Conservation (phyloP, 2,797 vertebrate genomes). For the Coilia nasus region DNA sequence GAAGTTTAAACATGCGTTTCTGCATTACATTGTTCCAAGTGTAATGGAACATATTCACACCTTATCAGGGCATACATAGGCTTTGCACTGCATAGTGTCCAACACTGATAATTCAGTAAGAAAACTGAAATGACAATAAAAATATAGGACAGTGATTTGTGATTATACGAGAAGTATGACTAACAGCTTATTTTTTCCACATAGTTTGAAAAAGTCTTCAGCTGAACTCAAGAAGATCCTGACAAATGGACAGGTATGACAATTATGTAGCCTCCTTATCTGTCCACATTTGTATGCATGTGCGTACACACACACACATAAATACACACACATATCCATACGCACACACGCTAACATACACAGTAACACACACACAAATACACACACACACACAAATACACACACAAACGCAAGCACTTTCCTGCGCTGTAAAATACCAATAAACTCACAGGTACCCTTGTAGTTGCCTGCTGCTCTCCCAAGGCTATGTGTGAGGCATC, state of each 20-base stretch:
- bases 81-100: background rate
- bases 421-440: background rate
- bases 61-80: background rate
- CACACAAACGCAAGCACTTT: background rate
- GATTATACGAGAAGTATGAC: background rate
- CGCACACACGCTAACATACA: background rate
- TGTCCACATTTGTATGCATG: background rate
- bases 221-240: conserved; percentile 96
- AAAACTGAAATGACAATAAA: background rate
- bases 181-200: conserved; percentile 38
- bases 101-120: background rate
- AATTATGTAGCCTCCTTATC: conserved; percentile 42
- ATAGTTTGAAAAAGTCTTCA: conserved; percentile 94
- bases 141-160: too few relatives aligned
- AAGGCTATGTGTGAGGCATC: background rate
- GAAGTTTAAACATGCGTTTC: background rate
- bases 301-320: background rate
- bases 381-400: background rate
- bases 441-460: background rate
- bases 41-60: background rate
- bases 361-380: background rate
- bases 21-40: background rate
- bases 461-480: background rate
- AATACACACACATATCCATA: background rate
- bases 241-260: conserved; percentile 91